A percentile compares a stretch with the other conserved stretches of the same genome.
These are phyloP conservation scores for Pelagia noctiluca DNA, from an alignment of 30 jellyfish, hydroid and myxozoan species.

Conservation along the genomic window DNA sequence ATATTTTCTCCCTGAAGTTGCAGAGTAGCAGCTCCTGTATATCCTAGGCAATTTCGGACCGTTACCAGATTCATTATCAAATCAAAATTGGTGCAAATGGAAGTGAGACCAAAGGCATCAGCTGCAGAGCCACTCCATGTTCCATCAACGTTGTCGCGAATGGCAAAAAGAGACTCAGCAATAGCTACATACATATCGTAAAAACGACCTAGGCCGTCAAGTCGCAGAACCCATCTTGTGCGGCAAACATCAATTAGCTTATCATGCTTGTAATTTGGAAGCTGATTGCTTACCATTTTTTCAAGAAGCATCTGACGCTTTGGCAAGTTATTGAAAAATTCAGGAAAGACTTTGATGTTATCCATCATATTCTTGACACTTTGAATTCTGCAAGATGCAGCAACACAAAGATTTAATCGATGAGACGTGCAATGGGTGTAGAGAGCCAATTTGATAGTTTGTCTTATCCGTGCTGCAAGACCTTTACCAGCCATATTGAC, in stretches of 20 bases:
- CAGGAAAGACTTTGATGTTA: neutral
- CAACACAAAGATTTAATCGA: no score
- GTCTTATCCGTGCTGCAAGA: neutral
- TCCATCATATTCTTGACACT: neutral
- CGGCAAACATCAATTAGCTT: no score
- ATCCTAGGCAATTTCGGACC: conserved; percentile 32
- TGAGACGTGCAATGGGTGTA: conserved; percentile 31
- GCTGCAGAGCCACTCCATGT: no score
- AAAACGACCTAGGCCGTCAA: no score
- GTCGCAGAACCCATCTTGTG: no score
- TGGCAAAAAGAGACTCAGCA: neutral
- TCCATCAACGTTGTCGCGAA: neutral
- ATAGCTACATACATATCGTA: no score
- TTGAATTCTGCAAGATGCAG: neutral
- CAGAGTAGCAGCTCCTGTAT: conserved; percentile 14
- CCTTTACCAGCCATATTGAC: conserved; percentile 41
- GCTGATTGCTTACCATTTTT: conserved; percentile 2
- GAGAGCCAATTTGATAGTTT: conserved; percentile 7
- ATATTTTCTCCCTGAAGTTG: conserved; percentile 25
- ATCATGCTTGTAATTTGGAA: no score
- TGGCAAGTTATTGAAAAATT: conserved; percentile 8
- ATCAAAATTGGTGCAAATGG: no score
- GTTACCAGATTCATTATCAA: no score
- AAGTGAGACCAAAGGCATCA: no score
- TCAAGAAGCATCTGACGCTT: no score